Evolutionary conservation across 2,888 invertebrate species (phyloP), one percentile per base, ranked within the genome.

Genomic region (Podotricha telesiphe): DNA sequence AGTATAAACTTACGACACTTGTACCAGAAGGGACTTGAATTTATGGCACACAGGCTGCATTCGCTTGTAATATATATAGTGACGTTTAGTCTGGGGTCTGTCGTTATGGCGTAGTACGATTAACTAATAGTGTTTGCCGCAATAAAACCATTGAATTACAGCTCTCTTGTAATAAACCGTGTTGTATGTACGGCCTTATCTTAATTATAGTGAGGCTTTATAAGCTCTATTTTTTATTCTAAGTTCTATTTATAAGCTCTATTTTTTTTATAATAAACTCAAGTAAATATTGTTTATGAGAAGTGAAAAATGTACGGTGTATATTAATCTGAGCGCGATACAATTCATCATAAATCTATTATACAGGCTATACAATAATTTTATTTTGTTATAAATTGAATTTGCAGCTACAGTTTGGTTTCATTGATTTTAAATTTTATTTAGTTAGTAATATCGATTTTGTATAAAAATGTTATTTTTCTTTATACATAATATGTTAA

Each of bases 1-100:
- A 56, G 70, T 70, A 67, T 67, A 65, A 72, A 72, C 70, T 70
- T 72, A 65, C 70, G 65, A 68, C 72, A 65, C 56, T 70, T 70
- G 63, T 67, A 68, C 56, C 37, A 69, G 59, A 65, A 59, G 67
- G 55, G 62, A 65, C 58, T 63, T 59, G 67, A 69, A 68, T 58
- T 64, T 68, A 72, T 69, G 61, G 50, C 69, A 45, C 42, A 42
- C 59, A 59, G 59, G 59, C 59, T 59, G 59, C 59, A 59, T 13
- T 59, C n/a, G 59, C 53, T 47, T 59, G 22, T 45, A 56, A 47
- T 65, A 55, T 65, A 65, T 56, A 56, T 19, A 56, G 47, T 56
- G 53, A 42, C 51, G 47, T 65, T 65, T 56, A 56, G 55, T 58
- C 56, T 59, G 59, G 47, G 55, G 55, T 65, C 55, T 65, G 65